Evolutionary conservation across 1,140 invertebrate genomes (phyloP).

Genomic region (Lepidurus packardi): DNA sequence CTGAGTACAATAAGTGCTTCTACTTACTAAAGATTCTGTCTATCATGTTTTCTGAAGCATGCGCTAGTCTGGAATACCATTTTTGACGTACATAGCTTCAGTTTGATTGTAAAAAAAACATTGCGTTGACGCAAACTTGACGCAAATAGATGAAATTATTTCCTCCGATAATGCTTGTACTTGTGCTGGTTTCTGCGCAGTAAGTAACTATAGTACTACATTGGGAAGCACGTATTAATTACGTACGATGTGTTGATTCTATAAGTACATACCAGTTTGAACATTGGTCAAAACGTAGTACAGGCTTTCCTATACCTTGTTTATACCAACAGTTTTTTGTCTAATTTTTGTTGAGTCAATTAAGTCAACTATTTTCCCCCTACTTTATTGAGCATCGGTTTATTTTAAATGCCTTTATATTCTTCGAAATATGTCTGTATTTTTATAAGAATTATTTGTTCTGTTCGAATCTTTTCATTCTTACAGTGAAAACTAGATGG

Average conservation of each 20-base stretch:
- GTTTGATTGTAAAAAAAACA: not conserved
- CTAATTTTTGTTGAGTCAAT: too few relatives aligned
- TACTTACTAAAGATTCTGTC: not conserved
- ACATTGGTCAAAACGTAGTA: too few relatives aligned
- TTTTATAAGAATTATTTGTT: not conserved
- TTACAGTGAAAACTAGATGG: too few relatives aligned
- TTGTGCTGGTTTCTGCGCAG: too few relatives aligned
- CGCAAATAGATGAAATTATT: not conserved
- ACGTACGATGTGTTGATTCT: too few relatives aligned
- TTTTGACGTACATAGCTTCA: not conserved
- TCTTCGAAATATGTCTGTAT: not conserved
- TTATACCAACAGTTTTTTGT: too few relatives aligned
- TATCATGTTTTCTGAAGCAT: not conserved
- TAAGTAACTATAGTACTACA: too few relatives aligned
- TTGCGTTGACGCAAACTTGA: not conserved
- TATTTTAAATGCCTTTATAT: not conserved
- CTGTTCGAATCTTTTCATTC: too few relatives aligned
- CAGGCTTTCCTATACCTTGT: too few relatives aligned
- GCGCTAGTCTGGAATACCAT: not conserved
- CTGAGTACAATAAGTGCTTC: conserved; percentile 4
- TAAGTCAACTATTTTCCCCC: too few relatives aligned
- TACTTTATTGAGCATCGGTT: not conserved
- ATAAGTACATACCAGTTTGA: too few relatives aligned
- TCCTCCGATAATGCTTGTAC: not conserved
- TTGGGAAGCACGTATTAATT: too few relatives aligned